Percentiles rank a stretch among this genome's conserved stretches.
phyloP scores from a whole-genome alignment of 1,140 invertebrate genomes.

The Portunus trituberculatus region DNA sequence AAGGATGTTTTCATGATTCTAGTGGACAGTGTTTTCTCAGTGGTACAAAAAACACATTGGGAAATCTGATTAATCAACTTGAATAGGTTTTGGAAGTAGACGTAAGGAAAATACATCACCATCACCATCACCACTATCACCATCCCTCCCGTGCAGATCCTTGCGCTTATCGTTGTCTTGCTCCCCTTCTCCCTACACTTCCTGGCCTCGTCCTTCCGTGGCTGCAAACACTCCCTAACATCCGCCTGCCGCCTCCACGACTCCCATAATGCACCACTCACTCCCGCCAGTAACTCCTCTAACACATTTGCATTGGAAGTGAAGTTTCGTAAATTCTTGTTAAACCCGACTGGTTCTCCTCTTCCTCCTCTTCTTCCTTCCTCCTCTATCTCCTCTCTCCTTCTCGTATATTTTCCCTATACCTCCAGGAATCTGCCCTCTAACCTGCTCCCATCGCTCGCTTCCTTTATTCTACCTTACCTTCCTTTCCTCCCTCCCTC shows the following conservation, averaged over 20 bases:
- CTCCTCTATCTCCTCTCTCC: background rate
- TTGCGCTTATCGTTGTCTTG: too few species aligned
- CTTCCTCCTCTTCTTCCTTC: background rate
- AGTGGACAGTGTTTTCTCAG: too few species aligned
- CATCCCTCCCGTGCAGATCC: background rate
- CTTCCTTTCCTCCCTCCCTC: background rate
- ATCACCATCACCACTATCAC: background rate
- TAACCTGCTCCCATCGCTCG: background rate
- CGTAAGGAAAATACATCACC: too few species aligned
- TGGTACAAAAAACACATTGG: too few species aligned
- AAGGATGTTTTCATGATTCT: too few species aligned
- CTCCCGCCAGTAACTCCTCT: background rate
- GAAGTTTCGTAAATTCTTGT: conserved; percentile 23
- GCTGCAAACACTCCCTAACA: background rate
- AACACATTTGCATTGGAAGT: conserved; percentile 22
- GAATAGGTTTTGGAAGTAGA: too few species aligned
- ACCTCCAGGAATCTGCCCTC: background rate
- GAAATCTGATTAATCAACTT: too few species aligned
- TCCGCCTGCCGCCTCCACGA: background rate
- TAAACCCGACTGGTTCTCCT: conserved; percentile 1
- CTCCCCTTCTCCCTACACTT: background rate
- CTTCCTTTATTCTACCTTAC: background rate
- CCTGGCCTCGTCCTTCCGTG: background rate
- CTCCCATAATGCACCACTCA: background rate
- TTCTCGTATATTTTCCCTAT: background rate